Evolutionary conservation across 2,113 vertebrate species (phyloP), one percentile per base, ranked within the genome.

Genomic region (Colinus virginianus): DNA sequence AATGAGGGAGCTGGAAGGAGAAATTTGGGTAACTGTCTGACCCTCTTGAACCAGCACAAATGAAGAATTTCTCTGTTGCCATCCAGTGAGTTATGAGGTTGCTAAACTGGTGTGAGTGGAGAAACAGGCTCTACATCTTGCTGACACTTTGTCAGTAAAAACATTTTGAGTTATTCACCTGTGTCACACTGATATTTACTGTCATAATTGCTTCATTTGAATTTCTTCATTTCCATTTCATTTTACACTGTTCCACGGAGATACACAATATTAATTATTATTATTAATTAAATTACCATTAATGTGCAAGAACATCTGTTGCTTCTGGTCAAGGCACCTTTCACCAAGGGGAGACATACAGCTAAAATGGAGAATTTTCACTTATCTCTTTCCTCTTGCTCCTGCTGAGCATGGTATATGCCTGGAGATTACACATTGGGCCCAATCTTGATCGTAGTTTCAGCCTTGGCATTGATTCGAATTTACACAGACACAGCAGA

Each of bases 191-290:
- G 63, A 67, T 95, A 89, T 89, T 93, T 92, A 90, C 80, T 76
- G 78, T 36, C 75, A 25, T 70, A 94, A 74, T 84, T 63, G 55
- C 32, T 96, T 92, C 78, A 38, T 77, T 51, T 80, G 87, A 56
- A 81, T 90, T 82, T 81, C 85, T 88, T 93, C 88, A 80, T 89
- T 92, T 63, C 78, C 62, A 71, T 32, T 74, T 96, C 91, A 87
- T 66, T 93, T 93, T 49, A 71, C 81, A 76, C n/a, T 86, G 51
- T 42, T 95, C 87, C 78, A 23, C 58, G 81, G 21, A 94, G 94
- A 87, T 62, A 88, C 30, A 72, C 66, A 90, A n/a, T 86, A 78
- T 81, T 40, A 40, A 40, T 40, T 12, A 40, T 40, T 40, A 40
- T 13, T 40, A 40, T 40, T 40, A 40, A 40, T 40, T 40, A 40